Conservation (phyloP, 2,113 vertebrate genomes). For the Hippocampus zosterae region DNA sequence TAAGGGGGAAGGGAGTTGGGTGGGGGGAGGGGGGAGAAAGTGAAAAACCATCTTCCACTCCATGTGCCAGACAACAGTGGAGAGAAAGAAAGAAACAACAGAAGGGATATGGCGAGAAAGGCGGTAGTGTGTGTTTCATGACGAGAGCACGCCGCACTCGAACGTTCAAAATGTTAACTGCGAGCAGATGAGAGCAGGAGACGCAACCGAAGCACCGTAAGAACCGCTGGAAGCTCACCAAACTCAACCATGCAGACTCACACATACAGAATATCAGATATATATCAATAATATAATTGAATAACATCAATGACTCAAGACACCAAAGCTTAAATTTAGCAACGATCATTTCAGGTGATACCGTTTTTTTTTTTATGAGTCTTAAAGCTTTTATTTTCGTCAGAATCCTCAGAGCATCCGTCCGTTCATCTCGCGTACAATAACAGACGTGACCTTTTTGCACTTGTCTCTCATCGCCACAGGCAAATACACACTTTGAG, state of each 20-base stretch:
- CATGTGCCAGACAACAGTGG: constrained; percentile 42
- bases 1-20: neutral
- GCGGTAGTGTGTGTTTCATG: constrained; percentile 66
- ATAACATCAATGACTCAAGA: constrained; percentile 4
- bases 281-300: too few species aligned
- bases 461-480: constrained; percentile 31
- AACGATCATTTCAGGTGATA: too few species aligned
- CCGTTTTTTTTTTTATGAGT: too few species aligned
- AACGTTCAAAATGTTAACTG: constrained; percentile 73
- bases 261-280: constrained; percentile 12
- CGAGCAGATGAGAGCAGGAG: constrained; percentile 70
- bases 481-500: constrained; percentile 34
- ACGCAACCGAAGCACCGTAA: constrained; percentile 33
- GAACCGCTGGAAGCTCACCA: constrained; percentile 13
- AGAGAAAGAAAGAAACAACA: constrained; percentile 16
- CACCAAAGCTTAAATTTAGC: neutral
- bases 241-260: constrained; percentile 14
- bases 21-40: constrained; percentile 5
- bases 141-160: constrained; percentile 62
- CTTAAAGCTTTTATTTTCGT: neutral
- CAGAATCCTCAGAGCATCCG: constrained; percentile 22
- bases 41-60: constrained; percentile 54
- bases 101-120: constrained; percentile 47
- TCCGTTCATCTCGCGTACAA: constrained; percentile 18
- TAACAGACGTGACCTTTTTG: constrained; percentile 16